Percentiles rank a stretch among this genome's conserved stretches.
phyloP scores from a whole-genome alignment of 2,888 invertebrate species.

The Neuroscelio doddi region DNA sequence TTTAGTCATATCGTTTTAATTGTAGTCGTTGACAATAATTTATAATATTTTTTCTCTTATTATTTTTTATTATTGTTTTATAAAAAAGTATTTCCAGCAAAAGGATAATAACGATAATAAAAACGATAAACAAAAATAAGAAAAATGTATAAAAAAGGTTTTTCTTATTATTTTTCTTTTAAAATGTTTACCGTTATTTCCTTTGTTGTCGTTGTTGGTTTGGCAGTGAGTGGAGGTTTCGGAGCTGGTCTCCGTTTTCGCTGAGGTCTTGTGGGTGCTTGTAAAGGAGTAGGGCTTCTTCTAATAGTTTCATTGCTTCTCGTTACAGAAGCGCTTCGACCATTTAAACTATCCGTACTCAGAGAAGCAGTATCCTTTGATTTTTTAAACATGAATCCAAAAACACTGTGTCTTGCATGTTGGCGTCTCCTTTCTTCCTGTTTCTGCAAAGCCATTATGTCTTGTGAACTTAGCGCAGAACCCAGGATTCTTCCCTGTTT shows the following conservation, averaged over 20 bases:
- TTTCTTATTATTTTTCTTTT: no score
- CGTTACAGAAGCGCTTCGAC: constrained; percentile 75
- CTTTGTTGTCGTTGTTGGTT: constrained; percentile 33
- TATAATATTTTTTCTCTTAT: no score
- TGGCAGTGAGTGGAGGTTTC: constrained; percentile 72
- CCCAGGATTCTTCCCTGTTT: constrained; percentile 70
- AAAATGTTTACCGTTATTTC: neutral
- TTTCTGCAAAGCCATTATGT: constrained; percentile 76
- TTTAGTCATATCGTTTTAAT: constrained; percentile 14
- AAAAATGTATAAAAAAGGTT: no score
- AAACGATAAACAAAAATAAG: no score
- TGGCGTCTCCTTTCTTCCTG: constrained; percentile 76
- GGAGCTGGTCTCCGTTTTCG: constrained; percentile 76
- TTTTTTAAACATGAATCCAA: constrained; percentile 74
- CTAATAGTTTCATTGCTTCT: constrained; percentile 75
- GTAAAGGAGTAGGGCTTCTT: constrained; percentile 41
- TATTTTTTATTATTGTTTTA: no score
- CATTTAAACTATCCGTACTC: constrained; percentile 73
- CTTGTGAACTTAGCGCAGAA: constrained; percentile 73
- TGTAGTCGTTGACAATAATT: constrained; percentile 34
- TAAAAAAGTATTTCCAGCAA: no score
- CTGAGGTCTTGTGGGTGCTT: constrained; percentile 73
- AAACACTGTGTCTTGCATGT: constrained; percentile 72
- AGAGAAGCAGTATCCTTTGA: constrained; percentile 65
- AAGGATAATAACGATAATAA: no score